Base-by-base conservation (phyloP, 2,797 vertebrate genomes). In the Pseudomugil gertrudae region DNA sequence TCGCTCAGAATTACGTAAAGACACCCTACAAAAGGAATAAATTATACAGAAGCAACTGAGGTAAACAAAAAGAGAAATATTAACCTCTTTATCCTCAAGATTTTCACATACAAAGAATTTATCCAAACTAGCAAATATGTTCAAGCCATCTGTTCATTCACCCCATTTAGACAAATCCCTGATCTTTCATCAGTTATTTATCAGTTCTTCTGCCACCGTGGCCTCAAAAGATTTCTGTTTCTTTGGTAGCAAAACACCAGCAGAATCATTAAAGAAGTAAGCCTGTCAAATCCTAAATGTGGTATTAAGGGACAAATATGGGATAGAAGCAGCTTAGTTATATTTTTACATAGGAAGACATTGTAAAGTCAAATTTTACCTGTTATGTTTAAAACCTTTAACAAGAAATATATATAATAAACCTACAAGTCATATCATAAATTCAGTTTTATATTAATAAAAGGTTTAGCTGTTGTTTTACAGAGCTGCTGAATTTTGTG, bases 51-150 rank as follows among this genome's bases (percentile, higher is more conserved):
- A 57, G 36, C 3, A 5, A 17, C 0, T 29, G 3, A 26, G 47
- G 7, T 10, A 51, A 47, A 54, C 35, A 29, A 14, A 51, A 51
- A 54, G 15, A 26, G 19, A 47, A 51, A 33, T 2, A 0, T 11
- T 0, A 19, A 57, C 9, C 24, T 4, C 30, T 57, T 50, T 9
- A 32, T 60, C 4, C 32, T 24, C 11, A 35, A 32, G 9, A 24
- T 30, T 72, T 52, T 56, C 21, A 32, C 30, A 43, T 53, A 60
- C 21, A 69, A 55, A 57, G 30, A 52, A 15, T 24, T 53, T 36
- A 53, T 43, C 36, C 17, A 27, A 32, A 4, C 0, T 29, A 76
- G 61, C 21, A 53, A 1, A 56, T 69, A 40, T 77, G 50, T 36
- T 36, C 73, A 30, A 71, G 55, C n/a, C n/a, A n/a, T n/a, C n/a